Conservation (phyloP, 2,113 vertebrate genomes). For the Amphiprion percula region DNA sequence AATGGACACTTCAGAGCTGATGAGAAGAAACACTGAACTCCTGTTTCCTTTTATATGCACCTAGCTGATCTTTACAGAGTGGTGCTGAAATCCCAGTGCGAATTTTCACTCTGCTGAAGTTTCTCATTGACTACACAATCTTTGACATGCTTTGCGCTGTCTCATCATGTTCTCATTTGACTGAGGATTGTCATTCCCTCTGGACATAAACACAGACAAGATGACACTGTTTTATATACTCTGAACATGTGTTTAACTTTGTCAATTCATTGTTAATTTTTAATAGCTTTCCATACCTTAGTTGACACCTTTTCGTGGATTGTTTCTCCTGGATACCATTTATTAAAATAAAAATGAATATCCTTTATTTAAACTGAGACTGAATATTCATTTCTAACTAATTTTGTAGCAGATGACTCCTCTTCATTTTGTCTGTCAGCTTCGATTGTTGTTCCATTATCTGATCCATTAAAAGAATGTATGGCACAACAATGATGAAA, state of each 20-base stretch:
- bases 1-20: conserved; percentile 23
- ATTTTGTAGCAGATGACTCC: not conserved
- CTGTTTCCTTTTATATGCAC: conserved; percentile 37
- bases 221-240: conserved; percentile 15
- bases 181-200: conserved; percentile 42
- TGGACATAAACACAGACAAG: conserved; percentile 32
- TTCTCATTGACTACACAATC: conserved; percentile 15
- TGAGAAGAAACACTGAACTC: conserved; percentile 15
- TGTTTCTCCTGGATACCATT: not conserved
- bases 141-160: conserved; percentile 30
- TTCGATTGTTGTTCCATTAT: no score
- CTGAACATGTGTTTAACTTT: conserved; percentile 17
- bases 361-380: not conserved
- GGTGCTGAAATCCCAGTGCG: conserved; percentile 51
- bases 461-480: no score
- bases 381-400: not conserved
- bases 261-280: conserved; percentile 19
- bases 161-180: conserved; percentile 24
- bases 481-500: no score
- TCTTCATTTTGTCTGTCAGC: not conserved
- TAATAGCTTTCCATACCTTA: conserved; percentile 16
- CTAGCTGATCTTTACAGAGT: conserved; percentile 37
- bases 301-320: conserved; percentile 5
- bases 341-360: not conserved
- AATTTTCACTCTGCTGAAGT: conserved; percentile 37